Conservation (phyloP, 2,113 vertebrate genomes). For the Clinocottus analis region DNA sequence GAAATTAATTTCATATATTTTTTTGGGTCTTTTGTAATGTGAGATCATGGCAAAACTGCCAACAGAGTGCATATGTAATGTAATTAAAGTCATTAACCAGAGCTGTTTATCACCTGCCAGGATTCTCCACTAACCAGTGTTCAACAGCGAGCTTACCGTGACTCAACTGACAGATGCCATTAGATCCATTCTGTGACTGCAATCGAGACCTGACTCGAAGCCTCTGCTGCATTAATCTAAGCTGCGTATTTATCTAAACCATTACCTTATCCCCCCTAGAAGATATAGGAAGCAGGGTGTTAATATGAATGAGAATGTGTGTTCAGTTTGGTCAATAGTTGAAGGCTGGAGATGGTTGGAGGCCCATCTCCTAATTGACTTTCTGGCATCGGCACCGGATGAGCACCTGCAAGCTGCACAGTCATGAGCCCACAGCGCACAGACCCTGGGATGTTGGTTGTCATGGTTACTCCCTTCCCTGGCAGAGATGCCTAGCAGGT, state of each 20-base stretch:
- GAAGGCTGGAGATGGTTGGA: constrained; percentile 72
- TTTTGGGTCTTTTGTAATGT: neutral
- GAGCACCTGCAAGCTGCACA: constrained; percentile 83
- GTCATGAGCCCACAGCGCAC: constrained; percentile 76
- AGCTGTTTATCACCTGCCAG: constrained; percentile 51
- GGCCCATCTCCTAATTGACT: constrained; percentile 81
- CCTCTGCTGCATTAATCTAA: constrained; percentile 47
- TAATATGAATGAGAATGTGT: constrained; percentile 75
- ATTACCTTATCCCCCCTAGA: constrained; percentile 55
- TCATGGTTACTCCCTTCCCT: constrained; percentile 80
- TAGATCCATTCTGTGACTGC: constrained; percentile 44
- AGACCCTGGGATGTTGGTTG: constrained; percentile 80
- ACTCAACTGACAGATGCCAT: constrained; percentile 54
- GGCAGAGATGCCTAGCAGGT: constrained; percentile 81
- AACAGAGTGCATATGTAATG: constrained; percentile 17
- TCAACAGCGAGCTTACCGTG: constrained; percentile 50
- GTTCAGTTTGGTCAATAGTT: constrained; percentile 76
- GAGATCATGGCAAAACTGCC: constrained; percentile 16
- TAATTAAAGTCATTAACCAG: constrained; percentile 58
- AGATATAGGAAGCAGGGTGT: constrained; percentile 58
- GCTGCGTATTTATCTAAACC: constrained; percentile 48
- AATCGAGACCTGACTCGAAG: constrained; percentile 34
- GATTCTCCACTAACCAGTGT: constrained; percentile 46
- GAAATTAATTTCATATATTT: neutral
- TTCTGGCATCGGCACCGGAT: constrained; percentile 81